Evolutionary conservation across 2,888 invertebrate species (phyloP).

Genomic region (Ophion obscuratus): DNA sequence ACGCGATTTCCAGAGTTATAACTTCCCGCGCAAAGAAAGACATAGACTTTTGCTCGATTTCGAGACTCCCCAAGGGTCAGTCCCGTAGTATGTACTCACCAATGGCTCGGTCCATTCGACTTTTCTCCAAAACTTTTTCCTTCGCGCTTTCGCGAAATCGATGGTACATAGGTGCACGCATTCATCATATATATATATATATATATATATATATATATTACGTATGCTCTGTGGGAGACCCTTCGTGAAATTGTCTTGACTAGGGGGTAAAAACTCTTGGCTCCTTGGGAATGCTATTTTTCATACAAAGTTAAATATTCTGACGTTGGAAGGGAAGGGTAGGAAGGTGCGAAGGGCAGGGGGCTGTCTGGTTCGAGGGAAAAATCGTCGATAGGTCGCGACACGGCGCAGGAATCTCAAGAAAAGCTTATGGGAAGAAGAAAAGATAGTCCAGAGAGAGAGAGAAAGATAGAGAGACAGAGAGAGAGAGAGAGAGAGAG

Average conservation of each 20-base stretch:
- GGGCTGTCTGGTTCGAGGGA: slow-evolving; percentile 61
- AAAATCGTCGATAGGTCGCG: slow-evolving; percentile 52
- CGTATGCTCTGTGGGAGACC: background rate
- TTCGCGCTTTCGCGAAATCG: slow-evolving; percentile 8
- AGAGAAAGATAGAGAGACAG: slow-evolving; percentile 10
- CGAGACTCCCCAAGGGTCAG: slow-evolving; percentile 41
- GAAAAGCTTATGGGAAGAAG: slow-evolving; percentile 44
- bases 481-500: slow-evolving; percentile 39
- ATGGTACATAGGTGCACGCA: background rate
- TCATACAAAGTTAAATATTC: slow-evolving; percentile 60
- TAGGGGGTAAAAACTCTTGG: slow-evolving; percentile 32
- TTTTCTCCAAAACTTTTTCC: slow-evolving; percentile 28
- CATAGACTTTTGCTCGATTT: slow-evolving; percentile 7
- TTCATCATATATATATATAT: background rate
- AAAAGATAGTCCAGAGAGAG: slow-evolving; percentile 41
- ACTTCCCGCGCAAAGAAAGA: slow-evolving; percentile 9
- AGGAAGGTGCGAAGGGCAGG: slow-evolving; percentile 12
- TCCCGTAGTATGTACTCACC: background rate
- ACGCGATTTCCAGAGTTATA: slow-evolving; percentile 10
- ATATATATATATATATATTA: slow-evolving; percentile 5
- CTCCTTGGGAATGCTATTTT: slow-evolving; percentile 53
- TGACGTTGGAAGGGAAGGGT: slow-evolving; percentile 55
- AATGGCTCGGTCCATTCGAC: slow-evolving; percentile 26
- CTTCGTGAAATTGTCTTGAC: slow-evolving; percentile 24
- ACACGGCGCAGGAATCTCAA: slow-evolving; percentile 58